A percentile compares a stretch with the other conserved stretches of the same genome.
These are phyloP conservation scores for Aldrovandia affinis DNA, from an alignment of 2,797 vertebrate genomes.

Conservation along the genomic window DNA sequence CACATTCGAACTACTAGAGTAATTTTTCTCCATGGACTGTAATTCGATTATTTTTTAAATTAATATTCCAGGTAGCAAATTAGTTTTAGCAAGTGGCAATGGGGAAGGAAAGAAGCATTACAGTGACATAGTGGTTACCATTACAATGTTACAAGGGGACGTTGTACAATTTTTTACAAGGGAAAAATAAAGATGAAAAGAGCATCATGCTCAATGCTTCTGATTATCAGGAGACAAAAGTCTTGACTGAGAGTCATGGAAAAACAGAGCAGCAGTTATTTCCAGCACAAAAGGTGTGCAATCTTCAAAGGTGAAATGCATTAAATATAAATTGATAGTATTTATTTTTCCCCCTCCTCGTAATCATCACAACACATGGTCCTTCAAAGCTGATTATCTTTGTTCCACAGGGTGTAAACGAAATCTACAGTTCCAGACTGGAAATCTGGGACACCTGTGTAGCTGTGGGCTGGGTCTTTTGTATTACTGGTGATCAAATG, in stretches of 20 bases:
- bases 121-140: too few relatives aligned
- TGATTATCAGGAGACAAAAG: not conserved
- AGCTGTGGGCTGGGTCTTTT: slow-evolving; percentile 24
- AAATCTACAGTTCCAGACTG: slow-evolving; percentile 31
- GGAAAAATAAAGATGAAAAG: not conserved
- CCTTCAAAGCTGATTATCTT: slow-evolving; percentile 44
- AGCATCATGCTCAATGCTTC: not conserved
- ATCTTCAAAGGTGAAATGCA: not conserved
- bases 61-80: not conserved
- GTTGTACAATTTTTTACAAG: not conserved
- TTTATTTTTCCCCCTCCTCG: not conserved
- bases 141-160: too few relatives aligned
- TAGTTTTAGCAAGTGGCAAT: too few relatives aligned
- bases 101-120: too few relatives aligned
- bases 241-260: not conserved
- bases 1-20: not conserved
- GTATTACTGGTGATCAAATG: slow-evolving; percentile 38
- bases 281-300: not conserved
- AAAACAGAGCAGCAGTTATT: slow-evolving; percentile 1
- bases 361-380: slow-evolving; percentile 11
- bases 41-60: too few relatives aligned
- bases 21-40: not conserved
- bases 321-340: not conserved
- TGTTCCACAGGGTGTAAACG: slow-evolving; percentile 32
- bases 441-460: slow-evolving; percentile 43